phyloP scores from a whole-genome alignment of 2,888 invertebrate genomes.

The Abscondita cerata region DNA sequence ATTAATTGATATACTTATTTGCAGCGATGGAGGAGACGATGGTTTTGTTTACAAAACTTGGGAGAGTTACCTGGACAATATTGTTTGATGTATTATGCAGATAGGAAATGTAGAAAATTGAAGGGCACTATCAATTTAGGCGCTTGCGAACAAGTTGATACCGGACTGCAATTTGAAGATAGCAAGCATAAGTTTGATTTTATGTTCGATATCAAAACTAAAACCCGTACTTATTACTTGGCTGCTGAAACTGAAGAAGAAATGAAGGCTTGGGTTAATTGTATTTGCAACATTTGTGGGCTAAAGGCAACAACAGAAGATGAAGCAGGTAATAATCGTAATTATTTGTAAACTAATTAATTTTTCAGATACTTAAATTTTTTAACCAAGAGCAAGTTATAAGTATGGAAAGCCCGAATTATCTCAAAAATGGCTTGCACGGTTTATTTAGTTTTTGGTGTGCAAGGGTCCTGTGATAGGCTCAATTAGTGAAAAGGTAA shows the following conservation, averaged over 20 bases:
- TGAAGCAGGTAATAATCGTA: slow-evolving; percentile 53
- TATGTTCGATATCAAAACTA: slow-evolving; percentile 90
- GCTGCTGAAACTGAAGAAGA: slow-evolving; percentile 91
- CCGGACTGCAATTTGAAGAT: slow-evolving; percentile 83
- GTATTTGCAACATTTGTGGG: slow-evolving; percentile 91
- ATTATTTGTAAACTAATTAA: too few species aligned
- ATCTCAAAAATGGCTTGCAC: too few species aligned
- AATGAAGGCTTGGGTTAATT: slow-evolving; percentile 96
- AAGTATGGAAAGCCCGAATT: too few species aligned
- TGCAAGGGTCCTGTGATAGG: too few species aligned
- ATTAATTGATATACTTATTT: slow-evolving; percentile 15
- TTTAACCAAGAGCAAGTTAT: too few species aligned
- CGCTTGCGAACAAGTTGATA: slow-evolving; percentile 95
- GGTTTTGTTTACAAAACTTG: slow-evolving; percentile 91
- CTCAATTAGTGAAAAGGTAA: too few species aligned
- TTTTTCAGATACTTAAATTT: too few species aligned
- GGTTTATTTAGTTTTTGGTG: too few species aligned
- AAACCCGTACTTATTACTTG: slow-evolving; percentile 88
- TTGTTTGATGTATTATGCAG: slow-evolving; percentile 92
- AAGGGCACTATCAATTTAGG: slow-evolving; percentile 93
- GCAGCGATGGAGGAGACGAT: slow-evolving; percentile 94
- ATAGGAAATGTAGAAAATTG: slow-evolving; percentile 81
- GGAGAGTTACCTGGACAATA: slow-evolving; percentile 94
- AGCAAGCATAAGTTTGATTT: slow-evolving; percentile 81
- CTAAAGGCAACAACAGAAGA: slow-evolving; percentile 73